These are phyloP conservation scores for Trachelipus rathkii DNA, from an alignment of 1,140 invertebrate species.

Conservation along the genomic window DNA sequence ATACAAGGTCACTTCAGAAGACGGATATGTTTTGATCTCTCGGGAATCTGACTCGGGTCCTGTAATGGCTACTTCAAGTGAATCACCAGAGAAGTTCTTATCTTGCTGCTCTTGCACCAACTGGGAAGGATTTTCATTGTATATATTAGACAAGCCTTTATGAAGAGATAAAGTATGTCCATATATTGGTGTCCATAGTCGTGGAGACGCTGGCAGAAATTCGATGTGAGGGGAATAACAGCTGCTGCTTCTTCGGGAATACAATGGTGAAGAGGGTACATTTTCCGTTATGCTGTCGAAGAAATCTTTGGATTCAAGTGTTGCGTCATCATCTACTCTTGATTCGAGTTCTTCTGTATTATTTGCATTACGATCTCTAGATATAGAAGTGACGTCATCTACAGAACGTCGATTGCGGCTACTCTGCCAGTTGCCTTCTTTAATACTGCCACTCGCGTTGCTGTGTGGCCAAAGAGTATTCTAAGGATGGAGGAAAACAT, in stretches of 20 bases:
- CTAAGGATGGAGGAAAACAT: not conserved
- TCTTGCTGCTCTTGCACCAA: too few species aligned
- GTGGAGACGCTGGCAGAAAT: not conserved
- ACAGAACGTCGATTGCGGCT: too few species aligned
- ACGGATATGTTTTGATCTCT: too few species aligned
- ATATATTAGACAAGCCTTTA: not conserved
- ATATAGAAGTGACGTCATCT: too few species aligned
- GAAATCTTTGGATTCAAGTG: not conserved
- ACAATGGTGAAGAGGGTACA: not conserved
- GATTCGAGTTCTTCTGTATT: too few species aligned
- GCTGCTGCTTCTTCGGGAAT: not conserved
- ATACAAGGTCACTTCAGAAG: not conserved
- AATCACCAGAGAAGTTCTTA: too few species aligned
- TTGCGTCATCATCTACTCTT: not conserved
- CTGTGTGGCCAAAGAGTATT: not conserved
- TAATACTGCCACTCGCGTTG: constrained; percentile 6
- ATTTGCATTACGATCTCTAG: too few species aligned
- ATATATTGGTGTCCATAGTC: not conserved
- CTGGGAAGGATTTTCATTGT: too few species aligned
- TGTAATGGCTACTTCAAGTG: too few species aligned
- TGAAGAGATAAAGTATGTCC: not conserved
- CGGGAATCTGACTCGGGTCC: too few species aligned
- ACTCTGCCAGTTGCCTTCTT: not conserved
- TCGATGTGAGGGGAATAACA: not conserved
- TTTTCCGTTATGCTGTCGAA: not conserved